Evolutionary conservation across 2,797 vertebrate species (phyloP), one percentile per base, ranked within the genome.

Genomic region (Fundulus diaphanus): DNA sequence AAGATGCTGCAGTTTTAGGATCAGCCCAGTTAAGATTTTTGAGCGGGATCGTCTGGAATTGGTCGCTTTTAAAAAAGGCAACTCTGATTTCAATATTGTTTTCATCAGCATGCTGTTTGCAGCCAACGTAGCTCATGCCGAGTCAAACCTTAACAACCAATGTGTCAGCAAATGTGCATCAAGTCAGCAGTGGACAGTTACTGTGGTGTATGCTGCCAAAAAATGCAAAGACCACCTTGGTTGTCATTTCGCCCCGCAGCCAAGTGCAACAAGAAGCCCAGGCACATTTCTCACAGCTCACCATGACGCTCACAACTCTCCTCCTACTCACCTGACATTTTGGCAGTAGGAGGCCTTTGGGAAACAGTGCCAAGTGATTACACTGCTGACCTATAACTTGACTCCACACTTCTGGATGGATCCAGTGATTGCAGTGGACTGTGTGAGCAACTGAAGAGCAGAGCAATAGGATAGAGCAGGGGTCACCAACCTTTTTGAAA

Each of bases 211-310:
- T 24, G 31, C 1, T 12, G 31, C 31, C 59, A 35, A 35, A 37
- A n/a, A 37, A 63, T 24, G 59, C 33, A 63, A 37, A 63, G 15
- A 0, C 33, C 59, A 63, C 59, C 8, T 37, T 37, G 59, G 59
- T 5, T 8, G 20, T 61, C 69, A 5, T 72, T 70, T 2, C 7
- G 12, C 75, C 74, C 68, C 46, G 31, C 57, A 22, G 85, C 86
- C 80, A 83, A 88, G 81, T 40, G 0, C 51, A 70, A 61, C 15
- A 18, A 65, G 29, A 37, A 37, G 70, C 80, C 63, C 6, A 52
- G 52, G 70, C 74, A 74, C 37, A 22, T 72, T 88, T 86, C 31
- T 81, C 79, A 86, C 77, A 66, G 44, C 83, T 89, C 90, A 84
- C 65, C 33, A 7, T 85, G 87, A 84, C 80, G 24, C 73, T n/a